Evolutionary conservation across 2,888 invertebrate genomes (phyloP), one percentile per base, ranked within the genome.

Genomic region (Sipha maydis): DNA sequence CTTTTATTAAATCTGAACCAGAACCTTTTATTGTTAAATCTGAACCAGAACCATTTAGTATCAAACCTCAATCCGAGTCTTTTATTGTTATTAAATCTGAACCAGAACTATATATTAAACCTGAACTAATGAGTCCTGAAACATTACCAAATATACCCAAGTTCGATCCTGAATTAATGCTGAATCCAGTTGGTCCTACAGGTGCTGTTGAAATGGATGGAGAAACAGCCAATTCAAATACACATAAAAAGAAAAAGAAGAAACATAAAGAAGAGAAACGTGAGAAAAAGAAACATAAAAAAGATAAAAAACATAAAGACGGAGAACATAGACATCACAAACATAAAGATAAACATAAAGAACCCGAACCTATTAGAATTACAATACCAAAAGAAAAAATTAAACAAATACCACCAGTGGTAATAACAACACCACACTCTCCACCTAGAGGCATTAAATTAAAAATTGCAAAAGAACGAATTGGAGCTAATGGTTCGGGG

Each of bases 301-400:
- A 95, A 90, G 95, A 95, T 91, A 90, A 91, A 34, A 95, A 95
- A 91, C 94, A 94, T 84, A 94, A 93, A 89, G 94, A 94, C 2
- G 91, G 92, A 91, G 91, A 93, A 91, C 91, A 92, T 91, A 90
- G 92, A 92, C 91, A 91, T 91, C 90, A 92, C 90, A 90, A 90
- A 86, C 90, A 90, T 78, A 90, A 90, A 89, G 90, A 90, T 75
- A 95, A 95, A 91, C 76, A 91, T 90, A 76, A 92, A 92, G 82
- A 91, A 14, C 90, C 91, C 8, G 91, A 91, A 41, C 92, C 92
- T 3, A 92, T 93, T 21, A 94, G 93, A 91, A 93, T 95, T 85
- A 94, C 94, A 77, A 94, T 94, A 90, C 93, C 94, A 9, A 94
- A 94, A 91, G 94, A 94, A 89, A 94, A 94, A 89, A 85, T 90